Evolutionary conservation across 2,797 vertebrate species (phyloP), one percentile per base, ranked within the genome.

Genomic region (Oreochromis grahami): DNA sequence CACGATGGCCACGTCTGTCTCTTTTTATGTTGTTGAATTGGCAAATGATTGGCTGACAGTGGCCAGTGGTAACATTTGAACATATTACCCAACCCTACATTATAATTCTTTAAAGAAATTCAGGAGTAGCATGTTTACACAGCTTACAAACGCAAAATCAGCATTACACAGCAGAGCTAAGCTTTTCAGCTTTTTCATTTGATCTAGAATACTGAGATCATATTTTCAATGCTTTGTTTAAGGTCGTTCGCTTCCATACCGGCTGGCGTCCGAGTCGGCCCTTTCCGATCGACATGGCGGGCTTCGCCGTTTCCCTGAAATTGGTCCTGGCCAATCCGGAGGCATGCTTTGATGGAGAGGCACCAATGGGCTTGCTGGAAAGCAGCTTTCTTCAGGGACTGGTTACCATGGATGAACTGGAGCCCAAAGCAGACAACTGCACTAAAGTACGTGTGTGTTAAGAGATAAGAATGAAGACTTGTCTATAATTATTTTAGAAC

Each of bases 231-330:
- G 21, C 3, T 34, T 81, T 3, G 7, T 52, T 29, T 29, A 13
- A 96, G 89, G 98, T 99, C 3, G 94, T 97, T 32, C 97, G 97
- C 19, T 98, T 98, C 91, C 97, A 98, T 84, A 98, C 98, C 0
- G 98, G 98, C 24, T 99, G 98, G 98, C 97, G 97, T 76, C 98
- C 98, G 45, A 97, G 92, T 80, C 97, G 98, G 1, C 98, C 98
- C 34, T 99, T 99, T 93, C 98, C 98, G 0, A 88, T 98, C 84
- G 98, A 99, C 91, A 99, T 99, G 98, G 98, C 98, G 0, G 97
- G 97, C 51, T 99, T 99, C 3, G 97, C 98, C 0, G 96, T 98
- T 7, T 96, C 97, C 36, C 94, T 99, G 55, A 95, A 93, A 38
- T 91, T 97, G 85, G 94, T 98, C 11, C 85, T 98, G 90, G 92